Evolutionary conservation across 2,888 invertebrate genomes (phyloP).

Genomic region (Onthophagus sagittarius): DNA sequence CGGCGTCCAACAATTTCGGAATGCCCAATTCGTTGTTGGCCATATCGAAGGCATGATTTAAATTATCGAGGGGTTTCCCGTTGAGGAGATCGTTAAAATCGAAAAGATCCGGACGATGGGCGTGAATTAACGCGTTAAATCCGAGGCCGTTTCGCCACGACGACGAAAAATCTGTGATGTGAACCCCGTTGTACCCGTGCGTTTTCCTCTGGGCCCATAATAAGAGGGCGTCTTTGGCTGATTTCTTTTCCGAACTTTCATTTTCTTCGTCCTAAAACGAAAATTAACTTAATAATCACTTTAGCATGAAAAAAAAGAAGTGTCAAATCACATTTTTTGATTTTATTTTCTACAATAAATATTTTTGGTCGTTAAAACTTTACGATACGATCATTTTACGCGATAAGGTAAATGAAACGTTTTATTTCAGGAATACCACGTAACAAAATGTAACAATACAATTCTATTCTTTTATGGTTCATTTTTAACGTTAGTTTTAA

Average conservation of each 20-base stretch:
- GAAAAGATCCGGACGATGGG: slow-evolving; percentile 94
- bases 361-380: not conserved
- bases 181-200: slow-evolving; percentile 85
- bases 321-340: not conserved
- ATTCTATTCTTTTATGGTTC: not conserved
- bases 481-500: not conserved
- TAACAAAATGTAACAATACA: not conserved
- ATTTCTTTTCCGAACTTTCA: slow-evolving; percentile 95
- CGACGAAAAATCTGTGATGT: slow-evolving; percentile 84
- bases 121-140: slow-evolving; percentile 97
- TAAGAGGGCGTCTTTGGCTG: slow-evolving; percentile 96
- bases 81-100: slow-evolving; percentile 78
- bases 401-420: not conserved
- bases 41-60: slow-evolving; percentile 96
- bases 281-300: no score
- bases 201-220: slow-evolving; percentile 99
- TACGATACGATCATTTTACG: not conserved
- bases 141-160: slow-evolving; percentile 97
- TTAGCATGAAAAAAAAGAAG: no score
- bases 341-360: not conserved
- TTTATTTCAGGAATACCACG: not conserved
- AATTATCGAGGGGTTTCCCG: slow-evolving; percentile 84
- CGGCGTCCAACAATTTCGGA: slow-evolving; percentile 88
- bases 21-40: slow-evolving; percentile 93
- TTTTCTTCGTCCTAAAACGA: slow-evolving; percentile 92